Evolutionary conservation across 2,113 vertebrate species (phyloP).

Genomic region (Pteronura brasiliensis): DNA sequence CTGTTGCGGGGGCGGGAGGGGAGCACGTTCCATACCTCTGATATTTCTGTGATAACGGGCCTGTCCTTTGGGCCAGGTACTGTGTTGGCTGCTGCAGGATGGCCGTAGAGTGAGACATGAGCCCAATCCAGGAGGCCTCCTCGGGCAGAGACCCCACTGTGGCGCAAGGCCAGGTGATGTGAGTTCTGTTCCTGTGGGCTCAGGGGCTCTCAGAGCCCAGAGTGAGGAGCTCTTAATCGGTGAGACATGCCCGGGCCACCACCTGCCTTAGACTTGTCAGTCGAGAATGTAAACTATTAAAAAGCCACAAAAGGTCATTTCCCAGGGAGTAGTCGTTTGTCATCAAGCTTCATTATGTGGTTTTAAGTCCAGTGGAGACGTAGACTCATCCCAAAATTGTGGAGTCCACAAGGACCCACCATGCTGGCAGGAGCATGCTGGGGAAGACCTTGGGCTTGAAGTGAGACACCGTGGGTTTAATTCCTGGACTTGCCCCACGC

Average conservation of each 20-base stretch:
- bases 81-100: not conserved
- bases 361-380: not conserved
- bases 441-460: not conserved
- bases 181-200: not conserved
- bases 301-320: not conserved
- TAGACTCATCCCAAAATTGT: not conserved
- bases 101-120: no score
- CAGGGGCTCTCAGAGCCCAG: fast-evolving
- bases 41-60: fast-evolving
- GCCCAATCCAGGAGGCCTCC: not conserved
- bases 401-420: not conserved
- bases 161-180: not conserved
- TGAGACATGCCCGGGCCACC: not conserved
- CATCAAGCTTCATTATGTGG: not conserved
- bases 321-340: not conserved
- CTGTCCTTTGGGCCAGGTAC: not conserved
- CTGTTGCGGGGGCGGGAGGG: not conserved
- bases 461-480: not conserved
- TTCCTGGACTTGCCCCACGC: not conserved
- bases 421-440: no score
- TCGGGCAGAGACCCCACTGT: not conserved
- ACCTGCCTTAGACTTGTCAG: not conserved
- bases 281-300: not conserved
- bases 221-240: not conserved
- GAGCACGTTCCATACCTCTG: not conserved